Evolutionary conservation across 2,888 invertebrate species (phyloP).

Genomic region (Hartigia nigra): DNA sequence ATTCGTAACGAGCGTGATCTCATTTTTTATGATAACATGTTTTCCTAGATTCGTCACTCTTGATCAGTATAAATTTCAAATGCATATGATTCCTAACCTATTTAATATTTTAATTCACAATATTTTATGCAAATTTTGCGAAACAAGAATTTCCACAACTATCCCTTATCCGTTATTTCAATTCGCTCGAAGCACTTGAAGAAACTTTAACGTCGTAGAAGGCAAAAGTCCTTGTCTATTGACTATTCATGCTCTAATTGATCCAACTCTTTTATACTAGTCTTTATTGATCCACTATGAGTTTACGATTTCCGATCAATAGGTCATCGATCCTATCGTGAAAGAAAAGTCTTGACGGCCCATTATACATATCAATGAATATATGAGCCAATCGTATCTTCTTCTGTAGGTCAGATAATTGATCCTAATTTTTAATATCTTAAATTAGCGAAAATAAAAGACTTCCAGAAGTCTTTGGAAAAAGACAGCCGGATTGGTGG

Average conservation of each 20-base stretch:
- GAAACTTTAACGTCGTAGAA: slow-evolving; percentile 17
- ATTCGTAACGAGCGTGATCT: not conserved
- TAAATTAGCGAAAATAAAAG: not conserved
- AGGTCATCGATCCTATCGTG: not conserved
- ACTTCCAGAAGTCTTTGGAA: slow-evolving; percentile 31
- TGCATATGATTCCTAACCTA: not conserved
- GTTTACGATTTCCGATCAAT: not conserved
- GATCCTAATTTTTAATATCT: not conserved
- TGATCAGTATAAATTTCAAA: not conserved
- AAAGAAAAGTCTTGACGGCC: not conserved
- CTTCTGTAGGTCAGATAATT: not conserved
- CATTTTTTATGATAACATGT: not conserved
- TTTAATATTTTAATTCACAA: not conserved
- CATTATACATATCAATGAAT: not conserved
- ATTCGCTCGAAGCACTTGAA: not conserved
- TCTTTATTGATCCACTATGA: not conserved
- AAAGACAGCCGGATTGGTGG: slow-evolving; percentile 17
- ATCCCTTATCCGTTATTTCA: not conserved
- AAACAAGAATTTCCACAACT: not conserved
- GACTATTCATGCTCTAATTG: slow-evolving; percentile 22
- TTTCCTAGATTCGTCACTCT: not conserved
- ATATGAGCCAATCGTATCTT: not conserved
- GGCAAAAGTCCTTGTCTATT: slow-evolving; percentile 29
- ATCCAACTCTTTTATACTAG: not conserved
- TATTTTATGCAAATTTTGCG: not conserved